Percentiles rank a stretch among this genome's conserved stretches.
Conservation (phyloP, 2,113 vertebrate genomes). For the Peromyscus californicus region DNA sequence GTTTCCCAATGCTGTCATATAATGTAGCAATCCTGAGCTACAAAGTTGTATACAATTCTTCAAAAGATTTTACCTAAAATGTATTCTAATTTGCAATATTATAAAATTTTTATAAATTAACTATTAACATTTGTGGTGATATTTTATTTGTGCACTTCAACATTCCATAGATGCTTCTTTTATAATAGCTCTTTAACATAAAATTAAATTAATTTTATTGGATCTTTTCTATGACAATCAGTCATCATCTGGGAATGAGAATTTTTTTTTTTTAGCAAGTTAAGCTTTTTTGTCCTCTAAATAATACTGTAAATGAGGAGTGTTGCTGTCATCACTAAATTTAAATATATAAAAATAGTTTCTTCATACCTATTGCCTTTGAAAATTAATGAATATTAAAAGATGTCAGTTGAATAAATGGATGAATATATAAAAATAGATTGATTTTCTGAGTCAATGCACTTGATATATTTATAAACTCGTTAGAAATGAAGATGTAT, state of each 20-base stretch:
- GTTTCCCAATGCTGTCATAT: background rate
- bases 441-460: background rate
- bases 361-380: background rate
- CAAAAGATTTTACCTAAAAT: constrained; percentile 3
- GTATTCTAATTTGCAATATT: background rate
- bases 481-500: background rate
- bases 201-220: constrained; percentile 42
- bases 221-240: background rate
- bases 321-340: background rate
- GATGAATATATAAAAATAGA: background rate
- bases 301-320: background rate
- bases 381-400: constrained; percentile 27
- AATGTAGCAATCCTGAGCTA: background rate
- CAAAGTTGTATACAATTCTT: constrained; percentile 7
- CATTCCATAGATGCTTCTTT: constrained; percentile 20
- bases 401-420: background rate
- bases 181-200: background rate
- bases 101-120: constrained; percentile 54
- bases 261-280: constrained; percentile 11
- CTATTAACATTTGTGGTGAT: background rate
- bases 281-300: background rate
- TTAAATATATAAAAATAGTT: background rate
- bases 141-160: too few relatives aligned
- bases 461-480: background rate
- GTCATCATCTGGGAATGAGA: background rate